Evolutionary conservation across 2,797 vertebrate genomes (phyloP).

Genomic region (Petrocephalus sullivani): DNA sequence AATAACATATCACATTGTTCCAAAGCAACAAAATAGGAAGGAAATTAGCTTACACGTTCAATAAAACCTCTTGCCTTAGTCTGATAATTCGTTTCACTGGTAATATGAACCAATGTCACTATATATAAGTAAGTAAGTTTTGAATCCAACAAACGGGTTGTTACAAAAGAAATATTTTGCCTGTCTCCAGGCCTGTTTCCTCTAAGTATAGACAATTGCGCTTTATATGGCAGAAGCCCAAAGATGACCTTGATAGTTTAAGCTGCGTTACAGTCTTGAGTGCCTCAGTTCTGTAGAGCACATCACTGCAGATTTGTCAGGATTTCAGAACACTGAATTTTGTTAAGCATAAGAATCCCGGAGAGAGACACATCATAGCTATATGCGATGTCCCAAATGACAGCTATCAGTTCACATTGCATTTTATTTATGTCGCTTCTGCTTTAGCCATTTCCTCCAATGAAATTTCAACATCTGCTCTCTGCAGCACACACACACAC

Average conservation of each 20-base stretch:
- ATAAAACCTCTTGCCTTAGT: neutral
- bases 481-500: conserved; percentile 18
- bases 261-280: neutral
- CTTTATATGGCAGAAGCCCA: neutral
- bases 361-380: neutral
- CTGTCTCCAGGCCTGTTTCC: neutral
- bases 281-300: neutral
- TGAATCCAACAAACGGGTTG: neutral
- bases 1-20: too few relatives aligned
- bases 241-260: neutral
- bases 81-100: neutral
- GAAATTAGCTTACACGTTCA: neutral
- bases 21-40: too few relatives aligned
- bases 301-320: neutral
- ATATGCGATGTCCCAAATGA: too few relatives aligned
- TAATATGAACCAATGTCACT: neutral
- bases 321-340: neutral
- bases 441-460: conserved; percentile 29
- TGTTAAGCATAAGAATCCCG: neutral
- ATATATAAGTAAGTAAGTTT: neutral
- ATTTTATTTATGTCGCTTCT: conserved; percentile 24
- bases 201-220: neutral
- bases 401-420: neutral
- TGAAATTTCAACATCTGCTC: conserved; percentile 18
- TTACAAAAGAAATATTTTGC: neutral